Base-by-base conservation (phyloP, 1,140 invertebrate species). In the Bilobella aurantiaca region DNA sequence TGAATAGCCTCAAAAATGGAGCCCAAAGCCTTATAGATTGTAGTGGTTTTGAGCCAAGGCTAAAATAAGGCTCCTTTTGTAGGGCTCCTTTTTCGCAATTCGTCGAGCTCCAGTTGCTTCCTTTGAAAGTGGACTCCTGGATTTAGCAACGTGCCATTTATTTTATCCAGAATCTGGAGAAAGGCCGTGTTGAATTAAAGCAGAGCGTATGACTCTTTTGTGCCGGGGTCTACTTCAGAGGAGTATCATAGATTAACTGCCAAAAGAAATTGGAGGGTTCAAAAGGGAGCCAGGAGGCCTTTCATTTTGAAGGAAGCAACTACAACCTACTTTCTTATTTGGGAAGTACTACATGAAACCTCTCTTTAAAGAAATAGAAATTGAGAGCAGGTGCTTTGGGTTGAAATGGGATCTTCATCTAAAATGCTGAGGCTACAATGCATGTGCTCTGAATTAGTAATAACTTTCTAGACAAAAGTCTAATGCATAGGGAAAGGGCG, bases 371-470 rank as follows among this genome's bases (percentile, higher is more conserved):
- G 34, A n/a, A n/a, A n/a, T n/a, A 18, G 34, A 53, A 53, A 5
- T 8, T 12, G 49, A 53, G 49, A 53, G 49, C 49, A 53, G 49
- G 49, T 53, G 49, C 49, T 53, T 12, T 12, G 25, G 49, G 18
- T 56, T 28, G 64, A 62, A 62, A 66, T 58, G 61, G 59, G 53
- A 66, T 66, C 60, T 63, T 66, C 65, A 66, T 66, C 59, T 66
- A 58, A 66, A 66, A 66, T 63, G 59, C 60, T 42, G 23, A 42
- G 30, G 53, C 60, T 62, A 61, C 64, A 66, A 66, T 62, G 49
- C 59, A 63, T 66, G 65, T 66, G 65, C 49, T 47, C 61, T 66
- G 65, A 66, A 66, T 66, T 66, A 66, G 65, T 66, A 66, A 66
- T 66, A 58, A 29, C 61, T 8, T 27, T n/a, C n/a, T n/a, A n/a